Conservation (phyloP, 2,113 vertebrate species). For the Sardina pilchardus region DNA sequence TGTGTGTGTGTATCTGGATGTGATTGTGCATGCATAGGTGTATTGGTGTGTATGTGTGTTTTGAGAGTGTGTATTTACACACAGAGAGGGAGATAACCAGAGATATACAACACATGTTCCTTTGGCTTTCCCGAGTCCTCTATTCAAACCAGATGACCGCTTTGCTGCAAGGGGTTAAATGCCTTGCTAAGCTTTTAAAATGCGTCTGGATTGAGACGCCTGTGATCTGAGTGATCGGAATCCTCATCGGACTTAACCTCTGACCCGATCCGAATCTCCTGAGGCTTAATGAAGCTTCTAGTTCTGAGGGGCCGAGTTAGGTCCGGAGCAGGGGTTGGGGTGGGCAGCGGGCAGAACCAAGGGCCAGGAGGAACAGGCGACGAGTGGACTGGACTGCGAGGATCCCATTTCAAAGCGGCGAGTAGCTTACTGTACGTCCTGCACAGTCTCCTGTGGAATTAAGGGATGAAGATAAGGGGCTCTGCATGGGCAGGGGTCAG, state of each 20-base stretch:
- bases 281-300: not conserved
- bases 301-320: not conserved
- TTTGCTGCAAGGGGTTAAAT: not conserved
- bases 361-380: not conserved
- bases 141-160: not conserved
- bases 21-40: not conserved
- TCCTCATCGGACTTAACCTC: not conserved
- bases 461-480: not conserved
- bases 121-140: not conserved
- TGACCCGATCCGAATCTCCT: not conserved
- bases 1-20: not conserved
- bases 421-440: not conserved
- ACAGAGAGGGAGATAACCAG: not conserved
- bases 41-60: not conserved
- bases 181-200: not conserved
- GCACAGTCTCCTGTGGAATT: constrained; percentile 1
- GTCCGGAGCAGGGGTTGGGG: not conserved
- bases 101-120: not conserved
- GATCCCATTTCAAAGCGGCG: not conserved
- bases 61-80: not conserved
- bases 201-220: not conserved
- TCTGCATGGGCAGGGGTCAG: not conserved
- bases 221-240: constrained; percentile 4
- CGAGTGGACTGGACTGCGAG: not conserved
- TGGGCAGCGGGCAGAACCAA: not conserved